phyloP scores from a whole-genome alignment of 2,888 invertebrate species.

The Sturmia bella region DNA sequence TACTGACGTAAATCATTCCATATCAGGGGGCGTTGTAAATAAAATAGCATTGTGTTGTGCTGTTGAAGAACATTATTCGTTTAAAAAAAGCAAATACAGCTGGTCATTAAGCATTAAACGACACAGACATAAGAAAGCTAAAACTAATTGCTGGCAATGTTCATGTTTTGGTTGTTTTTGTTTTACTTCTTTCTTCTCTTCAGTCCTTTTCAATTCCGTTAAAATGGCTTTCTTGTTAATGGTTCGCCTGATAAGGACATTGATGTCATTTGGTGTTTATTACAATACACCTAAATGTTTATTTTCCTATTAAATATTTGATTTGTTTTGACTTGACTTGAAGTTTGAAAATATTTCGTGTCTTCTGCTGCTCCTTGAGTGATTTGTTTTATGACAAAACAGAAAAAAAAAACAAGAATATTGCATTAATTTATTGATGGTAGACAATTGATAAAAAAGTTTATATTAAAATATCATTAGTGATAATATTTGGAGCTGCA shows the following conservation, averaged over 20 bases:
- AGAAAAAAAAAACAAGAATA: slow-evolving; percentile 71
- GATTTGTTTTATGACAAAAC: slow-evolving; percentile 19
- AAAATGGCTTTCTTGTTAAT: slow-evolving; percentile 45
- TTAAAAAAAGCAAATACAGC: slow-evolving; percentile 39
- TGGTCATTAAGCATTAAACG: slow-evolving; percentile 64
- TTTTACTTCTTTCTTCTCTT: slow-evolving; percentile 20
- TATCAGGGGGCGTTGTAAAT: slow-evolving; percentile 26
- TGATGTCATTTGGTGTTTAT: slow-evolving; percentile 18
- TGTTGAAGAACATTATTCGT: background rate
- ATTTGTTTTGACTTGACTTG: slow-evolving; percentile 59
- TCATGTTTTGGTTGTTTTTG: slow-evolving; percentile 16
- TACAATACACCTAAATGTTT: slow-evolving; percentile 33
- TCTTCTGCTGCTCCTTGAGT: slow-evolving; percentile 4
- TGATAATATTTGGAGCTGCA: slow-evolving; percentile 74
- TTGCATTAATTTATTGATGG: slow-evolving; percentile 80
- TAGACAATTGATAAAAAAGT: slow-evolving; percentile 77
- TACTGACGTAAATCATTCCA: too few relatives aligned
- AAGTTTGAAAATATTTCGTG: background rate
- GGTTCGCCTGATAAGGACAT: slow-evolving; percentile 22
- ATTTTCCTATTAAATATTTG: slow-evolving; percentile 49
- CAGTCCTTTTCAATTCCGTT: background rate
- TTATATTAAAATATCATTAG: slow-evolving; percentile 77
- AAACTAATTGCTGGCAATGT: slow-evolving; percentile 9
- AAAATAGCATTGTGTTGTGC: background rate
- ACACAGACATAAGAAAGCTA: slow-evolving; percentile 31